These are phyloP conservation scores for Furcula furcula DNA, from an alignment of 2,888 invertebrate species.

Conservation along the genomic window DNA sequence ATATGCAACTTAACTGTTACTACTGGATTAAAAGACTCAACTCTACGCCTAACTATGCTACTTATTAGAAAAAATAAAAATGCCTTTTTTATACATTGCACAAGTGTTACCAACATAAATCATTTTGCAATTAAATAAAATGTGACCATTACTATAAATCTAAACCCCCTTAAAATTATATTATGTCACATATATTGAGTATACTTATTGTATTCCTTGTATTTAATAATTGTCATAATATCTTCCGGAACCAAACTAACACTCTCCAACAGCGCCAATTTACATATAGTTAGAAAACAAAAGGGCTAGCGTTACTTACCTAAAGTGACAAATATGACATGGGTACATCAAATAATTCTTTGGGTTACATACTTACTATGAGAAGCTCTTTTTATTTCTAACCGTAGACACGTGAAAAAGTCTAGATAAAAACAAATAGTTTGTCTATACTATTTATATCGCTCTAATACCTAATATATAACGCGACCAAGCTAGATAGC, in stretches of 20 bases:
- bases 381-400: slow-evolving; percentile 8
- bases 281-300: slow-evolving; percentile 17
- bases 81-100: slow-evolving; percentile 19
- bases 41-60: slow-evolving; percentile 16
- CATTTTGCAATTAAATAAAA: slow-evolving; percentile 17
- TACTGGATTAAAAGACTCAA: slow-evolving; percentile 13
- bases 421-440: too few relatives aligned
- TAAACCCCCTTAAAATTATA: slow-evolving; percentile 21
- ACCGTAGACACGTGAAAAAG: too few relatives aligned
- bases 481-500: too few relatives aligned
- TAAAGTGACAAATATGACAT: slow-evolving; percentile 7
- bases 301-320: slow-evolving; percentile 15
- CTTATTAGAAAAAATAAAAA: slow-evolving; percentile 15
- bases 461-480: too few relatives aligned
- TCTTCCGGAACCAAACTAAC: slow-evolving; percentile 2
- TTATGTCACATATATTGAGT: slow-evolving; percentile 35
- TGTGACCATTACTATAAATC: slow-evolving; percentile 4
- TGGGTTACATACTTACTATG: slow-evolving; percentile 23
- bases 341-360: slow-evolving; percentile 30
- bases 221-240: slow-evolving; percentile 8
- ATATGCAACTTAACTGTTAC: slow-evolving; percentile 24
- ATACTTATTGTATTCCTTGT: slow-evolving; percentile 21
- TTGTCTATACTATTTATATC: too few relatives aligned
- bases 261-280: slow-evolving; percentile 15
- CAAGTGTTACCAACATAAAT: slow-evolving; percentile 5